These are phyloP conservation scores for Brachionus asplanchnoidis DNA, from an alignment of 1,140 invertebrate genomes.

Conservation along the genomic window DNA sequence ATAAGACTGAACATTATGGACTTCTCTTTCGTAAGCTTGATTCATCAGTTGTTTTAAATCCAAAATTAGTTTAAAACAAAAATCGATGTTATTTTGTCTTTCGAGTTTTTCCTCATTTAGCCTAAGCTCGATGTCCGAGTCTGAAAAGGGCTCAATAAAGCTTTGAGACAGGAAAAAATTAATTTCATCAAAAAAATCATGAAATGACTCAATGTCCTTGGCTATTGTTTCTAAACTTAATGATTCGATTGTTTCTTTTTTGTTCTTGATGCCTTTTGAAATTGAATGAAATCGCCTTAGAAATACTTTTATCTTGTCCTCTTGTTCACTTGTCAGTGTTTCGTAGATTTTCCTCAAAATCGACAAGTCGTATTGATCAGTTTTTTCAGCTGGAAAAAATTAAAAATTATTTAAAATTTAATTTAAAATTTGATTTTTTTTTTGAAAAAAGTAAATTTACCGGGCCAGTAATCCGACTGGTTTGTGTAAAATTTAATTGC, in stretches of 20 bases:
- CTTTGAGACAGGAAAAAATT: not conserved
- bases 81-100: not conserved
- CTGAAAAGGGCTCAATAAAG: not conserved
- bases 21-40: not conserved
- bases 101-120: not conserved
- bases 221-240: not conserved
- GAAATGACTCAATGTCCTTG: not conserved
- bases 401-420: not conserved
- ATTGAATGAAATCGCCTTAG: not conserved
- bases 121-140: not conserved
- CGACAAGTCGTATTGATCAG: not conserved
- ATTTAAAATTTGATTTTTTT: no score
- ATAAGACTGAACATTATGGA: not conserved
- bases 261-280: not conserved
- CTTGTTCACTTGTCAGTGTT: not conserved
- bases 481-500: not conserved
- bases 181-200: not conserved
- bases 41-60: not conserved
- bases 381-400: not conserved
- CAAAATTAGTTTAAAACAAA: not conserved
- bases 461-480: not conserved
- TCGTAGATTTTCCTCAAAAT: not conserved
- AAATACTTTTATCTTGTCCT: not conserved
- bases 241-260: not conserved
- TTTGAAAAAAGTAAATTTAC: not conserved